These are phyloP conservation scores for Gasteruption jaculator DNA, from an alignment of 2,888 invertebrate species.

Conservation along the genomic window DNA sequence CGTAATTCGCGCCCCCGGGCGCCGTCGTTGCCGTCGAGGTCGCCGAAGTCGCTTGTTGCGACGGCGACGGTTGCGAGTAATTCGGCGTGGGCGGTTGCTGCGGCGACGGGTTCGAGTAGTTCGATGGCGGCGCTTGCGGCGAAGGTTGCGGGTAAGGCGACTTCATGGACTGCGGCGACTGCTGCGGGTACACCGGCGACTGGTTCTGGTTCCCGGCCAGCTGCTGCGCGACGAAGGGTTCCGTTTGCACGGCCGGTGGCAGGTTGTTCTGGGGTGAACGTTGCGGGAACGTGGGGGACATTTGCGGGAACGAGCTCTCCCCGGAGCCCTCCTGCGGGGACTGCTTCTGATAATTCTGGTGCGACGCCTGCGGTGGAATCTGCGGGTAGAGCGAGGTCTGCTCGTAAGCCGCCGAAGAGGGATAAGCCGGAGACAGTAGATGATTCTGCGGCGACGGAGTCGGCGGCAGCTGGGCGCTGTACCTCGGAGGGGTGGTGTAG, in stretches of 20 bases:
- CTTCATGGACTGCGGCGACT: conserved; percentile 34
- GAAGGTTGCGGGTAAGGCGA: conserved; percentile 50
- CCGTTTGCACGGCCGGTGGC: conserved; percentile 29
- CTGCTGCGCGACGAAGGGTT: conserved; percentile 22
- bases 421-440: conserved; percentile 58
- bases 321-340: conserved; percentile 32
- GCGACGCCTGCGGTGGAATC: conserved; percentile 30
- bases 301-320: conserved; percentile 31
- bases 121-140: conserved; percentile 49
- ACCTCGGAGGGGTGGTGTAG: conserved; percentile 54
- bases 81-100: conserved; percentile 48
- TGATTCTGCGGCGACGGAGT: conserved; percentile 59
- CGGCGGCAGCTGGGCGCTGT: conserved; percentile 73
- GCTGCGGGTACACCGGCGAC: conserved; percentile 35
- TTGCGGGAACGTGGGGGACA: conserved; percentile 34
- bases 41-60: conserved; percentile 27
- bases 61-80: conserved; percentile 35
- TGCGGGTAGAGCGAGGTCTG: conserved; percentile 44
- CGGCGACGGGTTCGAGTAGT: conserved; percentile 48
- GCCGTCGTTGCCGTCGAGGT: conserved; percentile 30
- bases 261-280: conserved; percentile 35
- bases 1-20: conserved; percentile 18
- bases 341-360: conserved; percentile 39
- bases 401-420: conserved; percentile 52
- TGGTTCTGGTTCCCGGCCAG: conserved; percentile 28